Base-by-base conservation (phyloP, 1,140 invertebrate genomes). In the Ceratosolen fusciceps region DNA sequence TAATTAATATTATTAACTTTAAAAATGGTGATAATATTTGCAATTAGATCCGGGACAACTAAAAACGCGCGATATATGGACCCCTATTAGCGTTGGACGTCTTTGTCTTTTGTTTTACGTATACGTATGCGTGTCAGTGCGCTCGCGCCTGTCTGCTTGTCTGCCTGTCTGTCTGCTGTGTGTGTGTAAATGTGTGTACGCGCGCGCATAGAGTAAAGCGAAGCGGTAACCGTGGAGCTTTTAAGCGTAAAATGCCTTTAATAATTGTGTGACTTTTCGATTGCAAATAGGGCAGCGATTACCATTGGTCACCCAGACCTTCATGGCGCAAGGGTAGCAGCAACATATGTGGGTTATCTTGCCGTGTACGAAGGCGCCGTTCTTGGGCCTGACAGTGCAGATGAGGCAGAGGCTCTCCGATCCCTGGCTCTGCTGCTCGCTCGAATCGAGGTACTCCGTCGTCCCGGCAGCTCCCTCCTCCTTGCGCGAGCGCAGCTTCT, bases 201-300 rank as follows among this genome's bases (percentile, higher is more conserved):
- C n/a, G n/a, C n/a, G n/a, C n/a, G n/a, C n/a, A n/a, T n/a, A 47
- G 7, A 47, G 16, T 9, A 56, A 56, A 56, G 24, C 8, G 16
- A 62, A 67, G 31, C 1, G 58, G n/a, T n/a, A n/a, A n/a, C 29
- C 24, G 5, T 16, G 49, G 16, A n/a, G 16, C 31, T n/a, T 31
- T 79, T 49, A 70, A 29, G 16, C 60, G 34, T 54, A 90, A 77
- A 92, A 92, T 5, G 91, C 91, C 85, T 91, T 93, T 2, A 93
- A 83, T 5, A 94, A 92, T 83, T 93, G 93, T 54, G 90, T 93
- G 14, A 94, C 92, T 90, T 92, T 92, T 60, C 92, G 87, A 81
- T 94, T 93, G 83, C 94, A 95, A 60, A 94, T 90, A 2, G 94
- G 93, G 86, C 94, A 95, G 37, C 92, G 87, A 82, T 92, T 92